Percentiles rank a stretch among this genome's conserved stretches.
Evolutionary conservation across 2,113 vertebrate species (phyloP).

Genomic region (Tupaia chinensis): DNA sequence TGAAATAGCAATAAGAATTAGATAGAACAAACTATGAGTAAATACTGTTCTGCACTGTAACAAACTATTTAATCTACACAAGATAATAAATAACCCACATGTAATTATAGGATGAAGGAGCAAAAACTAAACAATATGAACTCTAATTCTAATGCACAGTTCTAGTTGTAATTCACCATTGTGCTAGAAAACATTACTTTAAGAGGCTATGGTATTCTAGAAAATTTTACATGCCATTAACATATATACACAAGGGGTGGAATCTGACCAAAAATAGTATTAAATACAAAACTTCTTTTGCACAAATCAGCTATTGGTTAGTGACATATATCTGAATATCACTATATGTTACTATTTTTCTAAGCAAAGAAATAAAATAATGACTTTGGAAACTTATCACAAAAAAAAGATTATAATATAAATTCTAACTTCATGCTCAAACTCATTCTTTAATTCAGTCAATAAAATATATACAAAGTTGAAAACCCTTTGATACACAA

Average conservation of each 20-base stretch:
- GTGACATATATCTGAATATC: background rate
- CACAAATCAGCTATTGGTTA: background rate
- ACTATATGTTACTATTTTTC: background rate
- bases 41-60: background rate
- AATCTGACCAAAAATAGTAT: background rate
- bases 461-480: background rate
- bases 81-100: conserved; percentile 30
- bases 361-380: background rate
- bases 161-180: background rate
- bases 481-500: background rate
- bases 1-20: conserved; percentile 31
- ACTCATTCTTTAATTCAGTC: background rate
- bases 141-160: background rate
- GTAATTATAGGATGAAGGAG: background rate
- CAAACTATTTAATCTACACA: background rate
- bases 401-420: background rate
- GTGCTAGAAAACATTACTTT: background rate
- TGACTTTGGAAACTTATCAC: background rate
- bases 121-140: conserved; percentile 8
- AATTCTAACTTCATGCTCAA: conserved; percentile 31
- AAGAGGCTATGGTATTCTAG: background rate
- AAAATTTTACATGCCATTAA: background rate
- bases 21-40: background rate
- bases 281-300: background rate
- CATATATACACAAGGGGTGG: background rate